A percentile compares a stretch with the other conserved stretches of the same genome.
Evolutionary conservation across 2,113 vertebrate species (phyloP).

Genomic region (Oryzias curvinotus): DNA sequence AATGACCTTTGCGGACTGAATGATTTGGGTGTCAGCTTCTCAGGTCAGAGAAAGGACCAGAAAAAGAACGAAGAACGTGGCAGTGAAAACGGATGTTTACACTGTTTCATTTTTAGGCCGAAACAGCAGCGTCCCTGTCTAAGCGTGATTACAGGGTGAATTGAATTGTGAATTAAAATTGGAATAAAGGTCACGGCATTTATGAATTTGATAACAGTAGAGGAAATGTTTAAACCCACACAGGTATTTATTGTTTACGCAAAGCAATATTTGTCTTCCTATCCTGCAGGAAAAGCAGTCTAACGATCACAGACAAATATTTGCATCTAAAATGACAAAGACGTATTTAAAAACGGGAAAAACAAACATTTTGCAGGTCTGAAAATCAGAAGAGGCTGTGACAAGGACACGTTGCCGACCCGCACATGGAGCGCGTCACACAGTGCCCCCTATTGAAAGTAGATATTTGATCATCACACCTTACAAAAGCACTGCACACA

Average conservation of each 20-base stretch:
- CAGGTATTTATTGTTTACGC: too few species aligned
- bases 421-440: slow-evolving; percentile 52
- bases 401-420: slow-evolving; percentile 26
- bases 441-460: slow-evolving; percentile 75
- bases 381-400: background rate
- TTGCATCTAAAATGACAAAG: background rate
- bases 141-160: too few species aligned
- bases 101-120: slow-evolving; percentile 43
- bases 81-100: slow-evolving; percentile 58
- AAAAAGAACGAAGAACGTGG: slow-evolving; percentile 30
- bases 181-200: too few species aligned
- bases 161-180: too few species aligned
- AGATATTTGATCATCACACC: slow-evolving; percentile 26
- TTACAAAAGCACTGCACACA: slow-evolving; percentile 11
- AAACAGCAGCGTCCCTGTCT: too few species aligned
- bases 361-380: background rate
- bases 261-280: too few species aligned
- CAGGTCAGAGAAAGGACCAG: slow-evolving; percentile 60
- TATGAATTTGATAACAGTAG: too few species aligned
- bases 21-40: slow-evolving; percentile 60
- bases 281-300: too few species aligned
- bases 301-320: background rate
- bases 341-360: background rate
- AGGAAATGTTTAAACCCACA: too few species aligned
- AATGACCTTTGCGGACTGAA: slow-evolving; percentile 65